These are phyloP conservation scores for Orthonychiurus folsomi DNA, from an alignment of 2,888 invertebrate genomes.

Conservation along the genomic window DNA sequence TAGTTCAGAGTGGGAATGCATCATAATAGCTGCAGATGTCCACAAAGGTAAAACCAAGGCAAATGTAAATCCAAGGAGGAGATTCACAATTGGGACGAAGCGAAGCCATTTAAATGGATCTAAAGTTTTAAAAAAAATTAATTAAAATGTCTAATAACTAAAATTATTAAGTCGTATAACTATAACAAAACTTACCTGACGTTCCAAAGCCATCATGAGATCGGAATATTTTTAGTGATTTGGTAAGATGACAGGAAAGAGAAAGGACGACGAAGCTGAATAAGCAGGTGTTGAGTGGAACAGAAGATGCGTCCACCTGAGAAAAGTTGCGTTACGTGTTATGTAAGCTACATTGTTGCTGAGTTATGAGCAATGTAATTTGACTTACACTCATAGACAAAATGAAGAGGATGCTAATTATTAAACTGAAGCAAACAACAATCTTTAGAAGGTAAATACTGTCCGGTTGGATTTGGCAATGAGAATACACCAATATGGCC, in stretches of 20 bases:
- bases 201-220: no score
- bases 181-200: no score
- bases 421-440: conserved; percentile 21
- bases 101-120: conserved; percentile 33
- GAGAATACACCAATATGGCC: conserved; percentile 19
- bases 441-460: conserved; percentile 25
- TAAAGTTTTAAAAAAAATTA: conserved; percentile 21
- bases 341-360: no score
- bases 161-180: no score
- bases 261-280: conserved; percentile 28
- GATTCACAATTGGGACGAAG: conserved; percentile 30
- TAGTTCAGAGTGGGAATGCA: conserved; percentile 4
- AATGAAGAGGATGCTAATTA: conserved; percentile 23
- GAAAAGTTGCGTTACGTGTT: no score
- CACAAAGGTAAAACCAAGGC: conserved; percentile 31
- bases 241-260: conserved; percentile 30
- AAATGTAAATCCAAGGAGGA: conserved; percentile 30
- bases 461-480: conserved; percentile 16
- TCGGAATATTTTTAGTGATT: conserved; percentile 26
- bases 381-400: conserved; percentile 22
- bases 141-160: no score
- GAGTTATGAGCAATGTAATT: no score
- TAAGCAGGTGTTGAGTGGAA: conserved; percentile 20
- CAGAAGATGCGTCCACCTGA: conserved; percentile 23
- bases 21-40: conserved; percentile 30